Evolutionary conservation across 2,113 vertebrate species (phyloP).

Genomic region (Lipophrys pholis): DNA sequence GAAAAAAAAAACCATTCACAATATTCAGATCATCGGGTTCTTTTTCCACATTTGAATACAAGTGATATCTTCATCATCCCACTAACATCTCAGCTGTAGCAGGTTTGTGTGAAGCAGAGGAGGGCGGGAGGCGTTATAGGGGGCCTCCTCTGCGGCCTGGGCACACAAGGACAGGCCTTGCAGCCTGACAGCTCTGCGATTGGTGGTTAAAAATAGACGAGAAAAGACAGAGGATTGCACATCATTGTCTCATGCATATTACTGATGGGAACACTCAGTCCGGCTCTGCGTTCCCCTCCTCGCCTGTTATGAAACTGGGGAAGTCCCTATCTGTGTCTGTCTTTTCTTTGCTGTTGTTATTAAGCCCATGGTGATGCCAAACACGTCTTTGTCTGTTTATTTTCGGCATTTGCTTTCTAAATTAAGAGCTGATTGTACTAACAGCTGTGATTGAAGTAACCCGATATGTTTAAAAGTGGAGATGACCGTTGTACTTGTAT

Average conservation of each 20-base stretch:
- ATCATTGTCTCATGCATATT: slow-evolving; percentile 50
- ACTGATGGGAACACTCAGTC: slow-evolving; percentile 41
- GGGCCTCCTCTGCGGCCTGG: slow-evolving; percentile 42
- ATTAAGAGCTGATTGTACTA: slow-evolving; percentile 64
- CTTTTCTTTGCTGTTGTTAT: slow-evolving; percentile 43
- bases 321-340: slow-evolving; percentile 59
- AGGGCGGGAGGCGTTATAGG: slow-evolving; percentile 18
- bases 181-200: slow-evolving; percentile 35
- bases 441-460: slow-evolving; percentile 70
- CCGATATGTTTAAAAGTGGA: slow-evolving; percentile 59
- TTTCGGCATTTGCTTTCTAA: slow-evolving; percentile 66
- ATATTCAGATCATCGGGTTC: no score
- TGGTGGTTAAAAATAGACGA: slow-evolving; percentile 75
- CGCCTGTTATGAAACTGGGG: slow-evolving; percentile 57
- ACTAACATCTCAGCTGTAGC: slow-evolving; percentile 1
- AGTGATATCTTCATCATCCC: no score
- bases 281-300: slow-evolving; percentile 25
- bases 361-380: slow-evolving; percentile 59
- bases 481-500: slow-evolving; percentile 43
- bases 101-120: slow-evolving; percentile 18
- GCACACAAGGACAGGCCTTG: slow-evolving; percentile 65
- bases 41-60: no score
- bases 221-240: slow-evolving; percentile 58
- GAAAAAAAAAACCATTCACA: no score
- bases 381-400: slow-evolving; percentile 62